These are phyloP conservation scores for Psylliodes chrysocephalus DNA, from an alignment of 2,888 invertebrate species.

Conservation along the genomic window DNA sequence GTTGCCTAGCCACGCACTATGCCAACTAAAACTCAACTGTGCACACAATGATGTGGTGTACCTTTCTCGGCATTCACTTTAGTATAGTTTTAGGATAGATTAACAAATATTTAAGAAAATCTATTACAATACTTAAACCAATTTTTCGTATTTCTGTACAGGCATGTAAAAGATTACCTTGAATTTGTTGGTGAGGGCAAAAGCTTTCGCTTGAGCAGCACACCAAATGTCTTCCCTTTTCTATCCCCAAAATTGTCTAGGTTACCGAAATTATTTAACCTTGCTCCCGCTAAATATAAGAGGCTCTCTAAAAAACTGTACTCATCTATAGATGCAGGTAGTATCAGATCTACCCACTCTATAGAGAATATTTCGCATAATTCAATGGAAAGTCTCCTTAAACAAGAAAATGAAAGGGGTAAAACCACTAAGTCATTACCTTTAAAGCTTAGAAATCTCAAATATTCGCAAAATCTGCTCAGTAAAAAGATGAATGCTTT, in stretches of 20 bases:
- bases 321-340: slow-evolving; percentile 48
- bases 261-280: slow-evolving; percentile 23
- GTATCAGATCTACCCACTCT: slow-evolving; percentile 45
- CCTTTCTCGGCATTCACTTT: too few species aligned
- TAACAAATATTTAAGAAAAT: slow-evolving; percentile 6
- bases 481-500: slow-evolving; percentile 71
- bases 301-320: slow-evolving; percentile 51
- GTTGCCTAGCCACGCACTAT: too few species aligned
- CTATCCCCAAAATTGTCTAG: slow-evolving; percentile 28
- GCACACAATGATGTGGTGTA: too few species aligned
- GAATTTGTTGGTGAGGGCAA: slow-evolving; percentile 62
- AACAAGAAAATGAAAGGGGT: slow-evolving; percentile 72
- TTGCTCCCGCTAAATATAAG: slow-evolving; percentile 43
- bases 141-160: slow-evolving; percentile 48
- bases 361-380: slow-evolving; percentile 44
- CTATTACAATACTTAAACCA: neutral
- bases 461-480: slow-evolving; percentile 70
- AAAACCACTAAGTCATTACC: slow-evolving; percentile 65
- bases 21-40: too few species aligned
- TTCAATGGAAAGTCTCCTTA: slow-evolving; percentile 62
- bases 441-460: slow-evolving; percentile 73
- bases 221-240: slow-evolving; percentile 41
- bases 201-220: slow-evolving; percentile 59
- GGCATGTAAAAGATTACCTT: slow-evolving; percentile 61
- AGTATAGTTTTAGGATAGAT: too few species aligned